Percentiles rank a stretch among this genome's conserved stretches.
phyloP scores from a whole-genome alignment of 2,888 invertebrate species.

The Argynnis bischoffii region DNA sequence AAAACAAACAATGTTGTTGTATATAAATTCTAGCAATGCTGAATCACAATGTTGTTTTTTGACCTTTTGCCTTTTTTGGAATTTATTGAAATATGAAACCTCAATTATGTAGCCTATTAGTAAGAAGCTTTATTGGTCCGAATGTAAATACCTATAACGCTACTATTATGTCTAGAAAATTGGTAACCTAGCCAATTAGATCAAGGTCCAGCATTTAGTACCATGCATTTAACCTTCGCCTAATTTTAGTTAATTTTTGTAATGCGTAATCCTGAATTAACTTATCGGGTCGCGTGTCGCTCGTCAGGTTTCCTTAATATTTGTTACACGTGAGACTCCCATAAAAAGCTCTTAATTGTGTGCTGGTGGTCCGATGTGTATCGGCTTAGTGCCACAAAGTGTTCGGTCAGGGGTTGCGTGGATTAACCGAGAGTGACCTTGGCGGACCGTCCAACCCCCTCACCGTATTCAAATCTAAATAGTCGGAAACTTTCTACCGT shows the following conservation, averaged over 20 bases:
- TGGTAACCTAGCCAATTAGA: slow-evolving; percentile 52
- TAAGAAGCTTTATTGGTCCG: not conserved
- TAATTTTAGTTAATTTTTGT: slow-evolving; percentile 61
- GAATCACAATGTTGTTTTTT: not conserved
- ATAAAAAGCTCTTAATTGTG: slow-evolving; percentile 65
- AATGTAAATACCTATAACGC: slow-evolving; percentile 15
- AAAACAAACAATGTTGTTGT: not conserved
- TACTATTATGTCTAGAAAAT: slow-evolving; percentile 24
- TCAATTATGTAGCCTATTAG: not conserved
- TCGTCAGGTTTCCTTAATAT: slow-evolving; percentile 57
- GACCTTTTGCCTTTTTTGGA: no score
- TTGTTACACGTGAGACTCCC: slow-evolving; percentile 60
- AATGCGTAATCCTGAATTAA: slow-evolving; percentile 68
- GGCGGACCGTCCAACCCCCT: slow-evolving; percentile 57
- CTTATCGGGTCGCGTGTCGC: slow-evolving; percentile 70
- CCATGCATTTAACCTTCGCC: slow-evolving; percentile 46
- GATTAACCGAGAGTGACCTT: slow-evolving; percentile 75
- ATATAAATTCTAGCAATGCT: not conserved
- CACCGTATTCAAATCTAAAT: slow-evolving; percentile 72
- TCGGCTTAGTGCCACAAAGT: slow-evolving; percentile 56
- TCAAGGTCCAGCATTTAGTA: slow-evolving; percentile 55
- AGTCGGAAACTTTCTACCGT: slow-evolving; percentile 69
- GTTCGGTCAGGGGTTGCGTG: slow-evolving; percentile 69
- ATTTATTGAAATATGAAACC: not conserved
- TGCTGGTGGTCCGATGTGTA: slow-evolving; percentile 61